These are phyloP conservation scores for Numenius arquata DNA, from an alignment of 2,113 vertebrate species.

Conservation along the genomic window DNA sequence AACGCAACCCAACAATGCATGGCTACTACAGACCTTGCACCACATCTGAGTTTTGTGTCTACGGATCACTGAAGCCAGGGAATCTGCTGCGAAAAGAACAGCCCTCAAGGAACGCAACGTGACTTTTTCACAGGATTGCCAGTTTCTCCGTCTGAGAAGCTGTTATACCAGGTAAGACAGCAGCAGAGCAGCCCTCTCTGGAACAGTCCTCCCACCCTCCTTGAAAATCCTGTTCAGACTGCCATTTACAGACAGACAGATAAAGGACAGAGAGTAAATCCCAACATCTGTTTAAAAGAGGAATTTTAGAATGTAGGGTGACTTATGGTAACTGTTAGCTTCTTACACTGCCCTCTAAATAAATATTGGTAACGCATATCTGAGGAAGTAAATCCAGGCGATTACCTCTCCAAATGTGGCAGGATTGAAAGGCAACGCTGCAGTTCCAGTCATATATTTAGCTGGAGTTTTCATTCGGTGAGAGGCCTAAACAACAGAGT, in stretches of 20 bases:
- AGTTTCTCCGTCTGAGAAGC: not conserved
- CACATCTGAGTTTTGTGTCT: not conserved
- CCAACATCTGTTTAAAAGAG: not conserved
- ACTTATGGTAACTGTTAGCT: not conserved
- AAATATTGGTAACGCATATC: not conserved
- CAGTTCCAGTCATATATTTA: conserved; percentile 90
- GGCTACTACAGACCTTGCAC: not conserved
- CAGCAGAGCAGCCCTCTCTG: accelerated
- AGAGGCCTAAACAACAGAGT: conserved; percentile 79
- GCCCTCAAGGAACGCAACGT: not conserved
- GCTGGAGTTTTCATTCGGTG: conserved; percentile 94
- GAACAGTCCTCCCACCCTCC: not conserved
- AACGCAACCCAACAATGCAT: not conserved
- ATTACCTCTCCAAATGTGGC: conserved; percentile 93
- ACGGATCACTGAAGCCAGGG: not conserved
- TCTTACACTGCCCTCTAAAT: not conserved
- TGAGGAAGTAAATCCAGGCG: not conserved
- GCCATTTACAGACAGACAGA: not conserved
- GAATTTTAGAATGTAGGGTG: not conserved
- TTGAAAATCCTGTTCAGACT: not conserved
- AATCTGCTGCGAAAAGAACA: not conserved
- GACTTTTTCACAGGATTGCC: not conserved
- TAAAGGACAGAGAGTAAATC: not conserved
- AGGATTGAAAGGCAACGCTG: conserved; percentile 92
- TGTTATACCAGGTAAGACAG: not conserved